A percentile compares a stretch with the other conserved stretches of the same genome.
Evolutionary conservation across 2,113 vertebrate species (phyloP).

Genomic region (Carettochelys insculpta): DNA sequence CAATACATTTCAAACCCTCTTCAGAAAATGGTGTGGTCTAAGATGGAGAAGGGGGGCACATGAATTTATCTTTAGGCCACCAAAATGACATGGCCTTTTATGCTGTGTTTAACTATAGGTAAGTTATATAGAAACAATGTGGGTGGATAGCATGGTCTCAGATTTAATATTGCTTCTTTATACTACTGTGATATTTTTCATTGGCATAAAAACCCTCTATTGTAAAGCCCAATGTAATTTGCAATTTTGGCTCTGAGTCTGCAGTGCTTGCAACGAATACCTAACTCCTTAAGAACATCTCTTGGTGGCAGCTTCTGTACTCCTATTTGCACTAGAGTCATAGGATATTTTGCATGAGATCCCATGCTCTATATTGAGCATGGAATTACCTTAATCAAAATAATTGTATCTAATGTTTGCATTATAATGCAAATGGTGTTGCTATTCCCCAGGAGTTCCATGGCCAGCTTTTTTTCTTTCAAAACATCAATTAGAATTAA

Average conservation of each 20-base stretch:
- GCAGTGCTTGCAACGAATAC: neutral
- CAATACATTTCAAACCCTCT: neutral
- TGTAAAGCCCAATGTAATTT: neutral
- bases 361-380: neutral
- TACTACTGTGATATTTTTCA: neutral
- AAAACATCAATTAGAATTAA: neutral
- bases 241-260: neutral
- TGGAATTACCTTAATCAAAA: neutral
- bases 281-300: neutral
- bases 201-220: neutral
- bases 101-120: neutral
- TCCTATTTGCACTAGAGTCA: neutral
- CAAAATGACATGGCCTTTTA: neutral
- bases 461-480: neutral
- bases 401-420: neutral
- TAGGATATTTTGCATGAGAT: neutral
- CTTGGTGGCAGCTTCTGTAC: neutral
- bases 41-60: neutral
- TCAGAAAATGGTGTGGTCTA: conserved; percentile 27
- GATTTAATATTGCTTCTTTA: neutral
- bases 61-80: neutral
- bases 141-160: neutral
- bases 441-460: neutral
- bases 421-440: neutral
- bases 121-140: neutral